These are phyloP conservation scores for Apis florea DNA, from an alignment of 1,140 invertebrate species.

Conservation along the genomic window DNA sequence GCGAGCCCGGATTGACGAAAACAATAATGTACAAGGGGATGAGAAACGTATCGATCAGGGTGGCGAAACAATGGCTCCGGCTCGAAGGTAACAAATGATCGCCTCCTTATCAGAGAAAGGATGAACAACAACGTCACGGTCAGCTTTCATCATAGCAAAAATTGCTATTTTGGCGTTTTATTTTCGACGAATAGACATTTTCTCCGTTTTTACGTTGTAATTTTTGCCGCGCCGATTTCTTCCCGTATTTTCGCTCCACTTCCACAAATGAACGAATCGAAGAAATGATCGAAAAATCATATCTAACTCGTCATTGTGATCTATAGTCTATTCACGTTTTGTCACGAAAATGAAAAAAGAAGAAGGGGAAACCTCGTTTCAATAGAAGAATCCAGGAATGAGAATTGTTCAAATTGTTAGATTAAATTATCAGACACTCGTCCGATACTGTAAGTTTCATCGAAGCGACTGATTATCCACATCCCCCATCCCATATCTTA, in stretches of 20 bases:
- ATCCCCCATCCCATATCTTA: background rate
- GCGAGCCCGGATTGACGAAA: constrained; percentile 56
- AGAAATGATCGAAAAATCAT: too few relatives aligned
- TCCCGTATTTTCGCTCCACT: background rate
- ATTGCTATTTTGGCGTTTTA: constrained; percentile 52
- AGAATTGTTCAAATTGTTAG: too few relatives aligned
- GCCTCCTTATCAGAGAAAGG: constrained; percentile 64
- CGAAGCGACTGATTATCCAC: background rate
- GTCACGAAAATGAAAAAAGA: too few relatives aligned
- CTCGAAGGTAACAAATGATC: constrained; percentile 73
- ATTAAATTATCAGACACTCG: too few relatives aligned
- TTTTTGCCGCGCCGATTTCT: background rate
- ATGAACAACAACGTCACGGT: constrained; percentile 60
- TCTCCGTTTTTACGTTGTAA: constrained; percentile 6
- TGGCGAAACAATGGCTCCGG: constrained; percentile 71
- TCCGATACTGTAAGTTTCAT: too few relatives aligned
- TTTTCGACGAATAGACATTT: background rate
- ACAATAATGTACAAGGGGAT: constrained; percentile 63
- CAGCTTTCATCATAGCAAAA: constrained; percentile 59
- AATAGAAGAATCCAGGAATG: too few relatives aligned
- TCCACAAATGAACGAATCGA: too few relatives aligned
- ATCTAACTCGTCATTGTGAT: too few relatives aligned
- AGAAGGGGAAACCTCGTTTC: too few relatives aligned
- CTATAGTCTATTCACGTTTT: too few relatives aligned
- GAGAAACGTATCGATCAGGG: constrained; percentile 67